Evolutionary conservation across 2,797 vertebrate species (phyloP).

Genomic region (Leptatherina wallacei): DNA sequence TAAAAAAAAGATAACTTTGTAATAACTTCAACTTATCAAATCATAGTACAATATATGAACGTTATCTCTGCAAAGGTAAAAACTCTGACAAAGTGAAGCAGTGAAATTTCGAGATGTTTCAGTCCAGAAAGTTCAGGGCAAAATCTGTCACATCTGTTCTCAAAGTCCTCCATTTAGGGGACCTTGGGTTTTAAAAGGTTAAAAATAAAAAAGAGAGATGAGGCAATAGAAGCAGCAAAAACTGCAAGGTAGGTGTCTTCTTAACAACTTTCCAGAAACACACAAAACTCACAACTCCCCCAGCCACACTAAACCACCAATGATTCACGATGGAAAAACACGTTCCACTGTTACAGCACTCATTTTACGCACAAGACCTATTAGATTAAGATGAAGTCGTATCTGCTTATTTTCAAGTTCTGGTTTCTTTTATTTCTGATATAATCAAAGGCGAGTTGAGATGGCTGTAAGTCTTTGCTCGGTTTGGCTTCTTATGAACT

Average conservation of each 20-base stretch:
- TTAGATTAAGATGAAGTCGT: slow-evolving; percentile 22
- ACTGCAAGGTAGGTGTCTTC: not conserved
- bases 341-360: slow-evolving; percentile 11
- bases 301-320: slow-evolving; percentile 41
- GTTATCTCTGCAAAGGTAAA: not conserved
- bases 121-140: too few species aligned
- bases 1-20: not conserved
- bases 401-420: slow-evolving; percentile 11
- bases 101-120: too few species aligned
- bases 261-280: slow-evolving; percentile 20
- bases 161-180: too few species aligned
- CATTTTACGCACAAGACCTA: slow-evolving; percentile 11
- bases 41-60: not conserved
- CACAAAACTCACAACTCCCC: slow-evolving; percentile 26
- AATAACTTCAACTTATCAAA: too few species aligned
- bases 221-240: slow-evolving; percentile 1
- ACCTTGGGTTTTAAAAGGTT: not conserved
- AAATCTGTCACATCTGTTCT: too few species aligned
- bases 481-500: slow-evolving; percentile 24
- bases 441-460: slow-evolving; percentile 13
- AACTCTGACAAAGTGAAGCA: not conserved
- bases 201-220: not conserved
- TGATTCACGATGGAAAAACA: slow-evolving; percentile 35
- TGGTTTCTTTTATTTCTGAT: slow-evolving; percentile 8
- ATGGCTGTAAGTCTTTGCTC: not conserved